Base-by-base conservation (phyloP, 2,797 vertebrate genomes). In the Anabas testudineus region DNA sequence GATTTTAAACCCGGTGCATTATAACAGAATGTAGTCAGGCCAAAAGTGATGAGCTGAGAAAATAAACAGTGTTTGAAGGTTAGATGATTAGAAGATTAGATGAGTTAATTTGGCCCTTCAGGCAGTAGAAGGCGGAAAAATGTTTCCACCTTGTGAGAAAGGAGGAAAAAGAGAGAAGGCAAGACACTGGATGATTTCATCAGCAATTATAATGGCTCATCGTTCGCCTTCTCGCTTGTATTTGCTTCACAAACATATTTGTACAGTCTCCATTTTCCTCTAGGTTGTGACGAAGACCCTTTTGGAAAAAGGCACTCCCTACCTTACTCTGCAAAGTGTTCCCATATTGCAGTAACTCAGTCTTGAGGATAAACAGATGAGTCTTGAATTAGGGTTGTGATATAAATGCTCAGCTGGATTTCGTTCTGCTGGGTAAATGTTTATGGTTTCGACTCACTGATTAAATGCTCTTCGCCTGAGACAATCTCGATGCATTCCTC, bases 51-150 rank as follows among this genome's bases (percentile, higher is more conserved):
- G 83, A 88, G 84, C 75, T 82, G 87, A 86, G 81, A 91, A 90
- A 85, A 89, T 85, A 85, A 89, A 85, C 86, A 70, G 58, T 52
- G 77, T 87, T 78, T 84, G 83, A 90, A 84, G 90, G 86, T 86
- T 48, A 77, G 80, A 80, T 79, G 81, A 82, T 83, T 60, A 62
- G 74, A 86, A 86, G 88, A 87, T 90, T 76, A 82, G 74, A 76
- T 39, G 75, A 81, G 64, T 84, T 76, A 75, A 83, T 82, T 78
- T 70, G 70, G 51, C 67, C 80, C 85, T 74, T 77, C n/a, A 45
- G 87, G 80, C 81, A 46, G 22, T 64, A 74, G 68, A 76, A 77
- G 52, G 14, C 64, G 56, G 56, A 34, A 41, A 56, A 71, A 69
- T 4, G 9, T 77, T 81, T 85, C 76, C 64, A 75, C 72, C 36